phyloP scores from a whole-genome alignment of 2,888 invertebrate species.

The Chrysodeixis includens region DNA sequence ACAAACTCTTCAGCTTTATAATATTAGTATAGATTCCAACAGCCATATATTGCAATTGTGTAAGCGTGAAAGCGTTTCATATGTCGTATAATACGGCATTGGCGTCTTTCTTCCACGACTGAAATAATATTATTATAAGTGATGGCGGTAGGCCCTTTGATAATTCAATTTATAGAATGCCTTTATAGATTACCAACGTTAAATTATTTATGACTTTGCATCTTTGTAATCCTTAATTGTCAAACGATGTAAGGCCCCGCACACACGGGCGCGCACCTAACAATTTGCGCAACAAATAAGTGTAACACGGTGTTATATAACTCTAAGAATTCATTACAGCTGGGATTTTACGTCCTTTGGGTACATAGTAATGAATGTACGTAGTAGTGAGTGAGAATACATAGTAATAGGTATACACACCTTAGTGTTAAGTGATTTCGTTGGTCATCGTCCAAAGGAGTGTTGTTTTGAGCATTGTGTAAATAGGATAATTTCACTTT shows the following conservation, averaged over 20 bases:
- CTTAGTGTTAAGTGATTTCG: constrained; percentile 33
- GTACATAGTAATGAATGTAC: constrained; percentile 36
- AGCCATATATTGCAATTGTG: too few relatives aligned
- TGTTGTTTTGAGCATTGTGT: constrained; percentile 28
- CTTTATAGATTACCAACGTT: background rate
- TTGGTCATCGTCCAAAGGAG: constrained; percentile 19
- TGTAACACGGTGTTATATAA: constrained; percentile 63
- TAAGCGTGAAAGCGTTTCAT: too few relatives aligned
- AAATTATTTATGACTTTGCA: constrained; percentile 21
- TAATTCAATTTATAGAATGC: background rate
- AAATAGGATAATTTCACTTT: background rate
- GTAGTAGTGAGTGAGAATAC: too few relatives aligned
- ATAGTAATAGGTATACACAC: too few relatives aligned
- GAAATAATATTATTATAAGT: too few relatives aligned
- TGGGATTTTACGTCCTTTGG: constrained; percentile 64
- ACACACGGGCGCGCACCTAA: constrained; percentile 37
- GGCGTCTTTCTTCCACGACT: too few relatives aligned
- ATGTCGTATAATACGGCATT: too few relatives aligned
- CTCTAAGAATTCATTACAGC: constrained; percentile 49
- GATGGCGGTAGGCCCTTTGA: too few relatives aligned
- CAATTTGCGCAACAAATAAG: constrained; percentile 56
- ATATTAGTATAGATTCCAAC: too few relatives aligned
- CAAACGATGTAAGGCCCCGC: constrained; percentile 65
- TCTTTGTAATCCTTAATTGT: constrained; percentile 61
- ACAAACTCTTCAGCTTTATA: too few relatives aligned